Base-by-base conservation (phyloP, 2,888 invertebrate genomes). In the Agriotes lineatus region DNA sequence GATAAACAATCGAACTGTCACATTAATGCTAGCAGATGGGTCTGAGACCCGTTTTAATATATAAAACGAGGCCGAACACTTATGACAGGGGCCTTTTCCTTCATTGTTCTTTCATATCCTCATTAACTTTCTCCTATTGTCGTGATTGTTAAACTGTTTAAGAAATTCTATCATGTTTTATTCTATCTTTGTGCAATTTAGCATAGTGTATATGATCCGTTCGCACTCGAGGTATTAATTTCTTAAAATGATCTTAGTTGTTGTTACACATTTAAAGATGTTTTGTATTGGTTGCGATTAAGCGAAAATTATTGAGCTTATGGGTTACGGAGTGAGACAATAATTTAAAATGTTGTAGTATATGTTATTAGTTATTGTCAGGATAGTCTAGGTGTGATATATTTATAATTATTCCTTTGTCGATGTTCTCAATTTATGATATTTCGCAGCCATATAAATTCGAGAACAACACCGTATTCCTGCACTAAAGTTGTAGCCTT, bases 11-110 rank as follows among this genome's bases (percentile, higher is more conserved):
- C 90, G 96, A 62, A 94, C 96, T 22, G 96, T 99, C 50, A 95
- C 96, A 0, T 87, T 99, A 16, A 95, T 98, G 92, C 87, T 98
- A 73, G 96, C 97, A 7, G 98, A 99, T 83, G 98, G 99, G 22
- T 95, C 96, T 0, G 99, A 99, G 86, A 93, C 92, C 63, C 88
- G 93, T 72, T 94, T 93, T 82, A 92, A 92, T 81, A 91, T 93
- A 77, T 93, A 90, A 87, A 71, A 6, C 48, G 61, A 69, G 74
- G 75, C 62, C 69, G 33, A 62, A 35, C 56, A 60, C 54, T n/a
- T n/a, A 50, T 56, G 56, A 37, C 44, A 33, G 79, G 78, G 81
- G 81, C 80, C 80, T 80, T 81, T 78, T 74, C 74, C 73, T 74
- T 72, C 76, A 74, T 72, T 71, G 73, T 75, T 75, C 73, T 75